Conservation (phyloP, 2,888 invertebrate genomes). For the Drosophila cracens region DNA sequence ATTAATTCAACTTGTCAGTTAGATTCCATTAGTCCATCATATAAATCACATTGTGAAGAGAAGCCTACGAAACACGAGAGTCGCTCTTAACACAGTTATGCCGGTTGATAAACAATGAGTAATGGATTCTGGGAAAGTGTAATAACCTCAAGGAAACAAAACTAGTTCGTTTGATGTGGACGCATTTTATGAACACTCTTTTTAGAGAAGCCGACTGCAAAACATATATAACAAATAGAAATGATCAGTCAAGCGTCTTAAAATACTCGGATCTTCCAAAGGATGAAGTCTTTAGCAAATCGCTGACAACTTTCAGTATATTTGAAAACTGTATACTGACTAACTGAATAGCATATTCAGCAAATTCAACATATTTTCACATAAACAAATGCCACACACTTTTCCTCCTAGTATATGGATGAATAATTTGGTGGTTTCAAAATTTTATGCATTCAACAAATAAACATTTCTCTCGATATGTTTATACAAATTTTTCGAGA, state of each 20-base stretch:
- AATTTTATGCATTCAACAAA: not conserved
- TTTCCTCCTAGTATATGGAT: not conserved
- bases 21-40: conserved; percentile 9
- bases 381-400: not conserved
- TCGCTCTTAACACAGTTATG: not conserved
- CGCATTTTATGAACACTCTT: not conserved
- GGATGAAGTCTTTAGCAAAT: not conserved
- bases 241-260: not conserved
- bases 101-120: conserved; percentile 4
- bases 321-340: not conserved
- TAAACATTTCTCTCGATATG: not conserved
- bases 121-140: not conserved
- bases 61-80: not conserved
- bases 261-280: no score
- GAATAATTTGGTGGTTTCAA: not conserved
- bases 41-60: not conserved
- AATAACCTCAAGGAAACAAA: conserved; percentile 6
- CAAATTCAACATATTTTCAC: not conserved
- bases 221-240: not conserved
- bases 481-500: not conserved
- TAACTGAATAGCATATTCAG: not conserved
- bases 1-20: conserved; percentile 9
- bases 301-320: not conserved
- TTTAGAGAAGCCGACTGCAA: not conserved
- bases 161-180: not conserved